These are phyloP conservation scores for Andrena trimmerana DNA, from an alignment of 2,888 invertebrate genomes.

Conservation along the genomic window DNA sequence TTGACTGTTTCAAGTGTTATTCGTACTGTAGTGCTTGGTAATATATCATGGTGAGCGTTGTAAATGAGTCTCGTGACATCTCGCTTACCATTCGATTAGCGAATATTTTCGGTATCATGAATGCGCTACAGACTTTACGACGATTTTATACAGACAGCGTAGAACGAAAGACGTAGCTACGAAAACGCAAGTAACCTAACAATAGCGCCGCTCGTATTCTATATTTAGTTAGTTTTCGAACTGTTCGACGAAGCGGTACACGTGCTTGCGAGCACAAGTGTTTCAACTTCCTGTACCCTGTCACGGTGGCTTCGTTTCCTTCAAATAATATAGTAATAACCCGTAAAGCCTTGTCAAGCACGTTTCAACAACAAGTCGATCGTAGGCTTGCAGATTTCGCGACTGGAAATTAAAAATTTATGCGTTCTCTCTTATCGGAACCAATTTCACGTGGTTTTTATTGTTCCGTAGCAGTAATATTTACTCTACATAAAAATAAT, in stretches of 20 bases:
- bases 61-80: not conserved
- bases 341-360: too few species aligned
- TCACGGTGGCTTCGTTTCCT: not conserved
- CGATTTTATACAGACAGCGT: constrained; percentile 6
- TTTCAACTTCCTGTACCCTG: constrained; percentile 19
- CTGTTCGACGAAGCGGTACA: constrained; percentile 57
- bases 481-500: constrained; percentile 17
- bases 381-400: not conserved
- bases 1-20: not conserved
- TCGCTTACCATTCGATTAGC: not conserved
- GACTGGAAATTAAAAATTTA: not conserved
- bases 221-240: constrained; percentile 76
- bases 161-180: constrained; percentile 46
- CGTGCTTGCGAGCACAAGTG: constrained; percentile 26
- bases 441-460: not conserved
- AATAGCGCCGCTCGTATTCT: constrained; percentile 67
- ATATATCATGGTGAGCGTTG: not conserved
- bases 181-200: constrained; percentile 65
- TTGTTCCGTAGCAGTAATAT: not conserved
- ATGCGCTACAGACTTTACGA: constrained; percentile 25
- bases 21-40: not conserved
- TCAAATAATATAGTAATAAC: not conserved
- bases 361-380: not conserved
- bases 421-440: not conserved
- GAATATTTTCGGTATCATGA: constrained; percentile 31